These are phyloP conservation scores for Dicycla oo DNA, from an alignment of 2,888 invertebrate species.

Conservation along the genomic window DNA sequence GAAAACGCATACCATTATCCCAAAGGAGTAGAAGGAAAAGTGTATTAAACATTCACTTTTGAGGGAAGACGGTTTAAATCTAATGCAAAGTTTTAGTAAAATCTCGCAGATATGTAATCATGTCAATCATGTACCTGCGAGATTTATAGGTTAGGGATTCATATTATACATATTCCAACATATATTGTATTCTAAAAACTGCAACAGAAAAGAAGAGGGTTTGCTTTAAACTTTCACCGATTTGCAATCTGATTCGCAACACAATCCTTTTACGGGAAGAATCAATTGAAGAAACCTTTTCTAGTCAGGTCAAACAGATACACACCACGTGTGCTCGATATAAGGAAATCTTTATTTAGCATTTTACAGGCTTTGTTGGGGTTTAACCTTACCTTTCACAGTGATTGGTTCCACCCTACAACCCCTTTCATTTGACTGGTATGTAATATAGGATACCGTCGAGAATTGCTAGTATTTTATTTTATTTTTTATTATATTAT, in stretches of 20 bases:
- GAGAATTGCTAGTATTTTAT: conserved; percentile 37
- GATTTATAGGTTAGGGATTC: too few species aligned
- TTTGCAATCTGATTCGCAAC: conserved; percentile 39
- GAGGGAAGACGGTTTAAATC: not conserved
- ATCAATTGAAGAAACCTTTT: conserved; percentile 55
- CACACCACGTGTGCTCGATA: conserved; percentile 68
- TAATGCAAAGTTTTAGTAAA: too few species aligned
- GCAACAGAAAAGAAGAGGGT: not conserved
- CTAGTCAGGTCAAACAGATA: conserved; percentile 55
- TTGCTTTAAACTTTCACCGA: conserved; percentile 14
- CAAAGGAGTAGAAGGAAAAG: not conserved
- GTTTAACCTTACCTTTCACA: conserved; percentile 78
- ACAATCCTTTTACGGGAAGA: conserved; percentile 64
- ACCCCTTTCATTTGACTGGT: conserved; percentile 66
- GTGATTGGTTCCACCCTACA: conserved; percentile 77
- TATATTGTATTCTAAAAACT: too few species aligned
- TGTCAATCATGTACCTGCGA: too few species aligned
- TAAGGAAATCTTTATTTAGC: conserved; percentile 75
- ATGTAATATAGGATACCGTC: conserved; percentile 36
- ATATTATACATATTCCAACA: too few species aligned
- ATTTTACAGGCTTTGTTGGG: conserved; percentile 72
- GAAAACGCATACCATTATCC: not conserved
- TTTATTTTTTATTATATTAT: too few species aligned
- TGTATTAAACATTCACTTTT: not conserved
- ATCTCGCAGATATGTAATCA: too few species aligned